Percentiles rank a stretch among this genome's conserved stretches.
Conservation (phyloP, 1,140 invertebrate genomes). For the Achroia grisella region DNA sequence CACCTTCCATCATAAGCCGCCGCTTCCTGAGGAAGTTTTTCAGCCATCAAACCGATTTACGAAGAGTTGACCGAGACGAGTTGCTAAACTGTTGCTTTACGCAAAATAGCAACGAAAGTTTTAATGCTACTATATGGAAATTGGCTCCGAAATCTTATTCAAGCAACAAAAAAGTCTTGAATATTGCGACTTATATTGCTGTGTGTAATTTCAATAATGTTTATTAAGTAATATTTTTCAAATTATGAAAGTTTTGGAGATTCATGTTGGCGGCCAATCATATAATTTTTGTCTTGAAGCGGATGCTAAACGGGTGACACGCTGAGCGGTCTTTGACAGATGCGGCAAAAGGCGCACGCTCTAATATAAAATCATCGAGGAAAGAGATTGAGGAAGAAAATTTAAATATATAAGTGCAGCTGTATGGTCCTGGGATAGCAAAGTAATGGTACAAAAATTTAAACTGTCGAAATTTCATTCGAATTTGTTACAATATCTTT, state of each 20-base stretch:
- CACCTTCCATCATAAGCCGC: too few species aligned
- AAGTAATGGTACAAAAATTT: neutral
- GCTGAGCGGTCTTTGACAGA: constrained; percentile 9
- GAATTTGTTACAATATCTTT: too few species aligned
- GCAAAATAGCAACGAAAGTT: constrained; percentile 10
- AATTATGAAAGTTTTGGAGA: constrained; percentile 4
- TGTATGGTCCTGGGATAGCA: constrained; percentile 8
- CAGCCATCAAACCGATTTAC: too few species aligned
- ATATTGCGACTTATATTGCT: constrained; percentile 9
- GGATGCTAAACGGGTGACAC: constrained; percentile 3
- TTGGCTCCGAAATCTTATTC: constrained; percentile 10
- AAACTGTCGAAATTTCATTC: too few species aligned
- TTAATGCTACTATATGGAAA: constrained; percentile 8
- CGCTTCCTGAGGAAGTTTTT: too few species aligned
- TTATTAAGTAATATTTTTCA: constrained; percentile 6
- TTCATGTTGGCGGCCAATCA: neutral
- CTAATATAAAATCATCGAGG: constrained; percentile 7
- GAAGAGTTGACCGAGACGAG: too few species aligned
- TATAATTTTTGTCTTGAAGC: constrained; percentile 9
- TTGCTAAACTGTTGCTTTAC: neutral
- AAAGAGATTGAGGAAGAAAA: constrained; percentile 9
- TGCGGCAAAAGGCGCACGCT: constrained; percentile 7
- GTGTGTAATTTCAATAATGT: constrained; percentile 7
- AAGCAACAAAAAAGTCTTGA: constrained; percentile 8
- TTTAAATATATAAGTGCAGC: constrained; percentile 7